Evolutionary conservation across 1,140 invertebrate genomes (phyloP).

Genomic region (Lepidostoma basale): DNA sequence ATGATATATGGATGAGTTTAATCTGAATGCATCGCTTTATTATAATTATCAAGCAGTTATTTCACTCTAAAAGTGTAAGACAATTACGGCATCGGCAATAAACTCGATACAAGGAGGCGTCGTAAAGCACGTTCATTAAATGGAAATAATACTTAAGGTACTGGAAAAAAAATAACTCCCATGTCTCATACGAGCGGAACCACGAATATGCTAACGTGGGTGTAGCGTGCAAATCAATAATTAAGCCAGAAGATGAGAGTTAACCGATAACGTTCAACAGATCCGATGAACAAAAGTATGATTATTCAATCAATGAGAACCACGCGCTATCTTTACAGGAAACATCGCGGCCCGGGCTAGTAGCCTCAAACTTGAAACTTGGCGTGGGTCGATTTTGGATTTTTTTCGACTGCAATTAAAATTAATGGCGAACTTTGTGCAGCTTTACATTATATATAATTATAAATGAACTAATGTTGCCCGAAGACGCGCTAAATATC

Average conservation of each 20-base stretch:
- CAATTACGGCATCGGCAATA: conserved; percentile 35
- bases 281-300: conserved; percentile 16
- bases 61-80: conserved; percentile 18
- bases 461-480: conserved; percentile 16
- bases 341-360: background rate
- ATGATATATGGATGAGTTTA: conserved; percentile 23
- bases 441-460: conserved; percentile 10
- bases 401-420: conserved; percentile 5
- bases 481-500: conserved; percentile 18
- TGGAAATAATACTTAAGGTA: conserved; percentile 26
- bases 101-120: conserved; percentile 40
- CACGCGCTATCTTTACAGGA: background rate
- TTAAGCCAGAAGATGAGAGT: conserved; percentile 30
- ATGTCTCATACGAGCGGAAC: background rate
- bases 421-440: conserved; percentile 16
- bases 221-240: conserved; percentile 45
- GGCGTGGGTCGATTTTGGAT: conserved; percentile 10
- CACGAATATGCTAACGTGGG: conserved; percentile 28
- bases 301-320: conserved; percentile 40
- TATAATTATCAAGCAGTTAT: conserved; percentile 25
- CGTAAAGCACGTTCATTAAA: conserved; percentile 39
- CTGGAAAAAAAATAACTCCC: conserved; percentile 15
- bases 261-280: conserved; percentile 37
- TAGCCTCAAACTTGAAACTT: conserved; percentile 7
- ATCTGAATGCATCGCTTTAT: conserved; percentile 21